A percentile compares a stretch with the other conserved stretches of the same genome.
phyloP scores from a whole-genome alignment of 2,888 invertebrate species.

The Asteroscopus sphinx region DNA sequence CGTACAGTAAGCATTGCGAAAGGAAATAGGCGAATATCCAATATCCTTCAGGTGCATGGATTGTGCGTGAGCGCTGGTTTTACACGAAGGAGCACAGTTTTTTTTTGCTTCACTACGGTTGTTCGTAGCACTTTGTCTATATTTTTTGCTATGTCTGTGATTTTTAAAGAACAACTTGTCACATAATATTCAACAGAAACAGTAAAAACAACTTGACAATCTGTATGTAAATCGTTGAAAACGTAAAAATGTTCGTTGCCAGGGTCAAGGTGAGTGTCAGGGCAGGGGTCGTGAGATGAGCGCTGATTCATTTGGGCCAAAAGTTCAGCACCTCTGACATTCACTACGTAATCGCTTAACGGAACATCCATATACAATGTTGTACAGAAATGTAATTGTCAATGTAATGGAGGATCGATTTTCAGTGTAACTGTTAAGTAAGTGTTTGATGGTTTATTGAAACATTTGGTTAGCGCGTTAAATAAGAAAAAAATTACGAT shows the following conservation, averaged over 20 bases:
- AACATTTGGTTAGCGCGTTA: neutral
- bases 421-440: constrained; percentile 11
- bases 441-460: constrained; percentile 8
- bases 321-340: constrained; percentile 69
- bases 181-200: constrained; percentile 1
- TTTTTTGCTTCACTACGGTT: too few species aligned
- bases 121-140: too few species aligned
- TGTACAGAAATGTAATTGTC: constrained; percentile 42
- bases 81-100: too few species aligned
- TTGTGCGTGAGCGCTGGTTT: too few species aligned
- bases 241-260: constrained; percentile 63
- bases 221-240: constrained; percentile 49
- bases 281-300: constrained; percentile 70
- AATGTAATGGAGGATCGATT: constrained; percentile 11
- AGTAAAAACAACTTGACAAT: constrained; percentile 26
- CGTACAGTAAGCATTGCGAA: too few species aligned
- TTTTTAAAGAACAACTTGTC: constrained; percentile 9
- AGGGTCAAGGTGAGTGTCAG: constrained; percentile 64
- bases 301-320: constrained; percentile 66
- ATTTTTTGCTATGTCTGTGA: too few species aligned
- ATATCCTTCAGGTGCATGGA: too few species aligned
- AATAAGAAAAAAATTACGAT: too few species aligned
- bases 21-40: too few species aligned
- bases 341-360: constrained; percentile 58
- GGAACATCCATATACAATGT: constrained; percentile 51